Evolutionary conservation across 2,113 vertebrate genomes (phyloP).

Genomic region (Argyrosomus japonicus): DNA sequence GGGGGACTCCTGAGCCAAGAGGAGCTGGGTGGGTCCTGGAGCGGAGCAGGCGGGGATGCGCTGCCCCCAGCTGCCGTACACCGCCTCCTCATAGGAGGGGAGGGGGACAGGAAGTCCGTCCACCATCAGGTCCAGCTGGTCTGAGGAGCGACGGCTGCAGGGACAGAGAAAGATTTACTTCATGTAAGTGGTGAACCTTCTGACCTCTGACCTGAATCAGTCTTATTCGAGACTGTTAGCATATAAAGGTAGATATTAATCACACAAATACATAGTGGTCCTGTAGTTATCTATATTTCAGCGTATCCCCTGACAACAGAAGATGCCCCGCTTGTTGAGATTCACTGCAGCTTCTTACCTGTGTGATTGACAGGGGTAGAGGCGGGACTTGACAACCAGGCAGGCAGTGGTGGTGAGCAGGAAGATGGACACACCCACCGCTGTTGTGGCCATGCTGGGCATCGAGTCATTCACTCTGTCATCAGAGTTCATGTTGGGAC

Average conservation of each 20-base stretch:
- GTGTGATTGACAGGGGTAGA: slow-evolving; percentile 76
- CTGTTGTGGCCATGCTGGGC: slow-evolving; percentile 81
- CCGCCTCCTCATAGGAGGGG: slow-evolving; percentile 84
- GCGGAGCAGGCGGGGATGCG: slow-evolving; percentile 59
- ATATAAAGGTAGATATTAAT: too few relatives aligned
- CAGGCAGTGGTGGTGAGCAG: slow-evolving; percentile 84
- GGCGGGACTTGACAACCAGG: slow-evolving; percentile 83
- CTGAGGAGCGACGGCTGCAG: slow-evolving; percentile 79
- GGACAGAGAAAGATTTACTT: not conserved
- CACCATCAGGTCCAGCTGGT: slow-evolving; percentile 84
- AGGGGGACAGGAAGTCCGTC: slow-evolving; percentile 78
- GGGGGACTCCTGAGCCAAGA: slow-evolving; percentile 73
- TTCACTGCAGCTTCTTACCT: slow-evolving; percentile 59
- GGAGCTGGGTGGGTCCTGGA: slow-evolving; percentile 78
- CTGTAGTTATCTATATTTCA: too few relatives aligned
- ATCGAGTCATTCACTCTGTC: slow-evolving; percentile 53
- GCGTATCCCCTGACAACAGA: too few relatives aligned
- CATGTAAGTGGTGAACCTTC: not conserved
- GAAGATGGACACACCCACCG: slow-evolving; percentile 84
- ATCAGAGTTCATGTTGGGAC: slow-evolving; percentile 49
- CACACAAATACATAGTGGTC: too few relatives aligned
- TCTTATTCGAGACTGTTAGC: too few relatives aligned
- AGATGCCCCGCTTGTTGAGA: not conserved
- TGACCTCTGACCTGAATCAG: too few relatives aligned
- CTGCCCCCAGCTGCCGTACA: slow-evolving; percentile 84